Percentiles rank a stretch among this genome's conserved stretches.
These are phyloP conservation scores for Archips crataeganus DNA, from an alignment of 2,888 invertebrate genomes.

Conservation along the genomic window DNA sequence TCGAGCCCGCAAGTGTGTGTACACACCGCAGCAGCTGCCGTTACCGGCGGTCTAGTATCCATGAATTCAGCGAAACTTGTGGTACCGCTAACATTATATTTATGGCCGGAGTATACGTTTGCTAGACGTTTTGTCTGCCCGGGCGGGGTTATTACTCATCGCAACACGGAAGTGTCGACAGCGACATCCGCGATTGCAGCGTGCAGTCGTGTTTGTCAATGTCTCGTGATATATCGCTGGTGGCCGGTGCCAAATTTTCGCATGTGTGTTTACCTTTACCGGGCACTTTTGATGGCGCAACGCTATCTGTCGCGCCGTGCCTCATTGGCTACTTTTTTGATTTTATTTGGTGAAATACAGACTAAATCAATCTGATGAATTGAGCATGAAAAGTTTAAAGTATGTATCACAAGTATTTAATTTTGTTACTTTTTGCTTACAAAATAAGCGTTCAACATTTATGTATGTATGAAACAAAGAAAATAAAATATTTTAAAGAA, in stretches of 20 bases:
- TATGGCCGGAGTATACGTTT: conserved; percentile 28
- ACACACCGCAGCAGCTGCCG: conserved; percentile 12
- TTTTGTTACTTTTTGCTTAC: no score
- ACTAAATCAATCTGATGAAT: not conserved
- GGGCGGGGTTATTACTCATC: conserved; percentile 69
- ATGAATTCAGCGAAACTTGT: conserved; percentile 26
- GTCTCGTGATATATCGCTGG: conserved; percentile 70
- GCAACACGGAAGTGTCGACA: conserved; percentile 74
- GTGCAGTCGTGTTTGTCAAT: conserved; percentile 74
- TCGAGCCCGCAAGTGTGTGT: conserved; percentile 11
- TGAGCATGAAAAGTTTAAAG: no score
- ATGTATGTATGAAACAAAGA: no score
- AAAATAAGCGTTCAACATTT: no score
- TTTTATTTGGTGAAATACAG: not conserved
- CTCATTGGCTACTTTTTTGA: not conserved
- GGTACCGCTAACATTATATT: conserved; percentile 21
- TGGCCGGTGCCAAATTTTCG: conserved; percentile 66
- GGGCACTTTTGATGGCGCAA: conserved; percentile 20
- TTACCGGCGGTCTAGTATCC: conserved; percentile 17
- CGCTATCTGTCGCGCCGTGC: not conserved
- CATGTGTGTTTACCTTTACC: conserved; percentile 60
- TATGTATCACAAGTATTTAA: not conserved
- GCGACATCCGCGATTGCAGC: conserved; percentile 73
- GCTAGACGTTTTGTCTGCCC: conserved; percentile 52
- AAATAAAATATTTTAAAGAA: no score